Evolutionary conservation across 2,888 invertebrate genomes (phyloP), one percentile per base, ranked within the genome.

Genomic region (Andrena haemorrhoa): DNA sequence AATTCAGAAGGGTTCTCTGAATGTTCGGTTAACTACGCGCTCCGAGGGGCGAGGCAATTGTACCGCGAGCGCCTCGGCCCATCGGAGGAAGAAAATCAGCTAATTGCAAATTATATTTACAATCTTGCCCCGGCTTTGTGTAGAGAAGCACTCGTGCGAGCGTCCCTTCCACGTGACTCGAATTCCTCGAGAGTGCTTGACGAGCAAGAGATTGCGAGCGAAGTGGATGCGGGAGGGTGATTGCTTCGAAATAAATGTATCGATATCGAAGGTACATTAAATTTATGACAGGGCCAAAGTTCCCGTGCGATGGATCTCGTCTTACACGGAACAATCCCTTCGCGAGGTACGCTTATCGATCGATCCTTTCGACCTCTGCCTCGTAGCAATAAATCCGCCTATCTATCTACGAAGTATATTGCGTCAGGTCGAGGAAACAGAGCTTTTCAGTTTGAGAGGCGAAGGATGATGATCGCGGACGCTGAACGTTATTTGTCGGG

Each of bases 21-120:
- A 56, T 69, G 63, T 53, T 53, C 63, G 47, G 51, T 56, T 53
- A 77, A 79, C 47, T 53, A 41, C 29, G 16, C 49, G 33, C 20
- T 10, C 41, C 8, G 68, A 68, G 47, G 63, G 29, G 61, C n/a
- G 23, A 2, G 7, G 8, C 23, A 29, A 74, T 74, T 56, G 23
- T 31, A 47, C 12, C 16, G 31, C n/a, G n/a, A 16, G 33, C n/a
- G 26, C 47, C 23, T 8, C 23, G 41, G 49, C 5, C 8, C 10
- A 68, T 35, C 31, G 51, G 12, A 29, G n/a, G 51, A 56, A 29
- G 20, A 51, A 51, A 66, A 65, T 75, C 56, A n/a, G 31, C 71
- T 68, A 82, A 75, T 75, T 71, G 66, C 60, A 75, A 75, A 75
- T 82, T 75, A 82, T 64, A 66, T 75, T 81, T 82, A 68, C 65